phyloP scores from a whole-genome alignment of 2,113 vertebrate genomes.

The Gracilinanus agilis region DNA sequence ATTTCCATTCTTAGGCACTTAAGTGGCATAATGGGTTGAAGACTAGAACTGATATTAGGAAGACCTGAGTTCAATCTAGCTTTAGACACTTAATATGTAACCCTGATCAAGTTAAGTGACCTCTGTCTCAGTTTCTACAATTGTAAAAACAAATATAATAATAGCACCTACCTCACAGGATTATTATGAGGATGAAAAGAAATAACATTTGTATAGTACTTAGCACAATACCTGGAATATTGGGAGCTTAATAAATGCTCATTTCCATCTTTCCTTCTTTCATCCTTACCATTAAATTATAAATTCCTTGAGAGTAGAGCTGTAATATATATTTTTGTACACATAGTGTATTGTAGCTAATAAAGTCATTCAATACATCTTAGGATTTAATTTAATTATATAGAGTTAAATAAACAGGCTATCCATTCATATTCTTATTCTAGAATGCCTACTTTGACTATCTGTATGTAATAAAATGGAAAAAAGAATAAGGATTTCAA shows the following conservation, averaged over 20 bases:
- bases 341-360: neutral
- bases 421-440: neutral
- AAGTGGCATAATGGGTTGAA: neutral
- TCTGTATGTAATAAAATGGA: neutral
- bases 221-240: neutral
- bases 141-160: neutral
- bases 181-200: neutral
- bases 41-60: neutral
- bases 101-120: neutral
- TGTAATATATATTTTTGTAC: neutral
- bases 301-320: neutral
- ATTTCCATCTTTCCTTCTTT: neutral
- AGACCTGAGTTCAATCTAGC: neutral
- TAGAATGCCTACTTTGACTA: neutral
- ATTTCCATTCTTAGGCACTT: neutral
- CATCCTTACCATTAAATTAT: neutral
- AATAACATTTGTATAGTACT: neutral
- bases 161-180: neutral
- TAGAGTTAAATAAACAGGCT: neutral
- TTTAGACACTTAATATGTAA: neutral
- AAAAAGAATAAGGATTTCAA: neutral
- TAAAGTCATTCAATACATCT: neutral
- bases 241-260: neutral
- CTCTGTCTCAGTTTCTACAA: neutral
- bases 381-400: neutral